Conservation (phyloP, 2,113 vertebrate genomes). For the Phyllopteryx taeniolatus region DNA sequence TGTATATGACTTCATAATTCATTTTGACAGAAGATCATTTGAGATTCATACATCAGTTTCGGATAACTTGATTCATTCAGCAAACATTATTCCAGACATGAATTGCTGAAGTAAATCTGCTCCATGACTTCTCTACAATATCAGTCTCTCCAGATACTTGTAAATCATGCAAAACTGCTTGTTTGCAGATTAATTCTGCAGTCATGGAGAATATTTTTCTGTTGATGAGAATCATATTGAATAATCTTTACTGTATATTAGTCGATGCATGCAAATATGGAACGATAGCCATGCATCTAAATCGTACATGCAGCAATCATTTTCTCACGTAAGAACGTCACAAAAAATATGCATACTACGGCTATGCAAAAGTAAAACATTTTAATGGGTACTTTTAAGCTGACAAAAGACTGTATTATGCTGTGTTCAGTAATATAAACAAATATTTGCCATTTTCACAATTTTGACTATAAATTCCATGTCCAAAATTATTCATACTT, state of each 20-base stretch:
- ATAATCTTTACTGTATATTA: background rate
- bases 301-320: no score
- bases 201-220: background rate
- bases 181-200: constrained; percentile 1
- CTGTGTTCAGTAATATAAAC: no score
- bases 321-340: no score
- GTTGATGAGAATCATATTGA: background rate
- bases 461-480: no score
- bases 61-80: constrained; percentile 39
- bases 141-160: background rate
- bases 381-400: no score
- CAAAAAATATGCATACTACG: no score
- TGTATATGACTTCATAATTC: constrained; percentile 43
- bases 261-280: background rate
- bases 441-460: no score
- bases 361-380: no score
- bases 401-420: no score
- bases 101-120: constrained; percentile 15
- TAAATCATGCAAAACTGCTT: background rate
- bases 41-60: constrained; percentile 39
- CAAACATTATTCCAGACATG: constrained; percentile 27
- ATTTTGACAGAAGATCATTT: constrained; percentile 48
- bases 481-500: no score
- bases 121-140: background rate
- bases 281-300: background rate